phyloP scores from a whole-genome alignment of 2,113 vertebrate species.

The Phaethornis superciliosus region DNA sequence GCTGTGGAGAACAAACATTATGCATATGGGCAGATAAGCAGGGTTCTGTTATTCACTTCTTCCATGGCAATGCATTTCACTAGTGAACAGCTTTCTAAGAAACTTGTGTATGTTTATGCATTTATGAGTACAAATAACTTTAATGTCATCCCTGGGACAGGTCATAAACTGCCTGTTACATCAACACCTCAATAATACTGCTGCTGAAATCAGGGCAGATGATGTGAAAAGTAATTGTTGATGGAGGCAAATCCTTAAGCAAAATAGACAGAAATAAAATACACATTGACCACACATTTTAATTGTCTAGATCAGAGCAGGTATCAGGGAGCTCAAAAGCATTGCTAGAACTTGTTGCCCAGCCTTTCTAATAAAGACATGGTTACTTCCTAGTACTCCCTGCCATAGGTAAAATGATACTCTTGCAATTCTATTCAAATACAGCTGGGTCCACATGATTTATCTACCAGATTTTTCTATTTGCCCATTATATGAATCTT shows the following conservation, averaged over 20 bases:
- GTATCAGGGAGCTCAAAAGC: background rate
- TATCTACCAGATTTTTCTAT: background rate
- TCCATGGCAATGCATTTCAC: background rate
- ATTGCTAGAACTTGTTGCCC: background rate
- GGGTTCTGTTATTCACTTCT: background rate
- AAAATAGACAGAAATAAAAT: background rate
- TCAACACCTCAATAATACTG: background rate
- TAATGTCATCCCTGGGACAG: background rate
- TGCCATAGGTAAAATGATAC: background rate
- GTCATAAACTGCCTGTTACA: background rate
- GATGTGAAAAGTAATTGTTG: background rate
- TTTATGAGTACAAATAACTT: background rate
- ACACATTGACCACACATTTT: background rate
- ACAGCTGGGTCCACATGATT: background rate
- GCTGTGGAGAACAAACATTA: background rate
- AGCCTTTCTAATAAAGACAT: background rate
- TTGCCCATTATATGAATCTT: background rate
- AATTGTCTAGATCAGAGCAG: background rate
- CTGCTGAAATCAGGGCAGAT: background rate
- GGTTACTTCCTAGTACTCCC: background rate
- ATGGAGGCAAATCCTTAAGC: background rate
- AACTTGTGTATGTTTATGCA: background rate
- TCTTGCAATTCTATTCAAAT: background rate
- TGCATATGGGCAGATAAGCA: background rate
- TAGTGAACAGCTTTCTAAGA: background rate